A percentile compares a stretch with the other conserved stretches of the same genome.
Conservation (phyloP, 2,888 invertebrate species). For the Epinotia brunnichana region DNA sequence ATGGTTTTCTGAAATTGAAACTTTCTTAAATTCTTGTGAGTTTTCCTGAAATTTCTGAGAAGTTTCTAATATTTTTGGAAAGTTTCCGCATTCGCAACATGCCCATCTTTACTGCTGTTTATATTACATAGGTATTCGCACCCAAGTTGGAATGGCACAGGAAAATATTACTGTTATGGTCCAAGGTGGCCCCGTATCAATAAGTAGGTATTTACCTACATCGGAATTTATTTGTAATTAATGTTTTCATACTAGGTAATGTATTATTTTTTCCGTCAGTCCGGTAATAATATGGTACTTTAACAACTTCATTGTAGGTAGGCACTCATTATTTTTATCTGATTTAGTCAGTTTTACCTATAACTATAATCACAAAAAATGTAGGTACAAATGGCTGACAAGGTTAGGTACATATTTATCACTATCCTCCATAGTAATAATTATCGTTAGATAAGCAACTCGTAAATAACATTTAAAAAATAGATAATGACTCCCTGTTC, state of each 20-base stretch:
- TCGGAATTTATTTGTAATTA: not conserved
- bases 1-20: too few species aligned
- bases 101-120: too few species aligned
- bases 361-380: not conserved
- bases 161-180: not conserved
- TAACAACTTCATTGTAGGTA: not conserved
- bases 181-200: not conserved
- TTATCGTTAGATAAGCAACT: constrained; percentile 36
- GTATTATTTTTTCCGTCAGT: not conserved
- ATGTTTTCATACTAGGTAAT: not conserved
- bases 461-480: constrained; percentile 42
- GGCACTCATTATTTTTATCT: not conserved
- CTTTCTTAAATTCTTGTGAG: too few species aligned
- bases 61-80: too few species aligned
- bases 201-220: not conserved
- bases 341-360: not conserved
- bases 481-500: constrained; percentile 35
- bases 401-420: constrained; percentile 8
- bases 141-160: not conserved
- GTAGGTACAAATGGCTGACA: constrained; percentile 2
- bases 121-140: not conserved
- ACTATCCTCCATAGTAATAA: not conserved
- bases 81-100: too few species aligned
- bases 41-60: too few species aligned
- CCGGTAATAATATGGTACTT: not conserved